phyloP scores from a whole-genome alignment of 1,140 invertebrate species.

The Wiebesia pumilae region DNA sequence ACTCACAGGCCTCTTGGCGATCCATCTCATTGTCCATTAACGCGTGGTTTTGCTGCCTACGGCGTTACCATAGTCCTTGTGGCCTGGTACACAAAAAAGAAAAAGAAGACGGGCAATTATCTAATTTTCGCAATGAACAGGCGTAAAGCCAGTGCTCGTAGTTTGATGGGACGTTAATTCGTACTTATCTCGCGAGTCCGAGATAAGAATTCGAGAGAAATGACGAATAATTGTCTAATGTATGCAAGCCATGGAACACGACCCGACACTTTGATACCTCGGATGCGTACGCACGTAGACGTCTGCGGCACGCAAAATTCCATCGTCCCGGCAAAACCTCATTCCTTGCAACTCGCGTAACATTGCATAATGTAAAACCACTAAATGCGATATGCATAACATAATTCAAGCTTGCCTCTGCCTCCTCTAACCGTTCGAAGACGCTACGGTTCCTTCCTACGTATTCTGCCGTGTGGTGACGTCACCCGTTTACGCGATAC shows the following conservation, averaged over 20 bases:
- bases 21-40: background rate
- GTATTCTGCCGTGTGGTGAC: background rate
- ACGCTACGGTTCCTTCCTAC: slow-evolving; percentile 27
- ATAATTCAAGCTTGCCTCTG: background rate
- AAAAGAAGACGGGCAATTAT: background rate
- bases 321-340: slow-evolving; percentile 51
- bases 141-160: background rate
- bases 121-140: slow-evolving; percentile 13
- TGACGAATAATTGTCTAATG: slow-evolving; percentile 26
- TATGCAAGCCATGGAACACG: background rate
- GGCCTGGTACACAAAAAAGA: background rate
- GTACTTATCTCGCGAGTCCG: no score
- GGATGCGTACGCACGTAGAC: background rate
- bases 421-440: background rate
- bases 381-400: slow-evolving; percentile 32
- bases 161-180: no score
- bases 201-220: background rate
- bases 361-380: slow-evolving; percentile 42
- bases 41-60: background rate
- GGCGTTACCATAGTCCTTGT: background rate
- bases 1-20: background rate
- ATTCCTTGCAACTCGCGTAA: slow-evolving; percentile 43
- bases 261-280: background rate
- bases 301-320: slow-evolving; percentile 48
- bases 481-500: background rate